Base-by-base conservation (phyloP, 2,888 invertebrate species). In the Gerris lacustris region DNA sequence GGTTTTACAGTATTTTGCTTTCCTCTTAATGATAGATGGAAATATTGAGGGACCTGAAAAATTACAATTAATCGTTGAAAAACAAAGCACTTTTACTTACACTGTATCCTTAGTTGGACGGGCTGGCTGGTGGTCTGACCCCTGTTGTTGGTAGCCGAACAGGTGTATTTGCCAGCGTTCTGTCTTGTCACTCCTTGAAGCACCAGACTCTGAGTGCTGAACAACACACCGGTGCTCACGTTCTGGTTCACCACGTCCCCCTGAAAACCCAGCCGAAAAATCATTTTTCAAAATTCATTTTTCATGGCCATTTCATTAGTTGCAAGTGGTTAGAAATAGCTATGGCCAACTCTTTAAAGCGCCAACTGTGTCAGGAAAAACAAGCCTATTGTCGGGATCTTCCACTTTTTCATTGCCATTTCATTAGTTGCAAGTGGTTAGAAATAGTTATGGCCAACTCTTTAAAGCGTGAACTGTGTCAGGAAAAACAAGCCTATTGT, bases 191-290 rank as follows among this genome's bases (percentile, higher is more conserved):
- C 93, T 82, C 90, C 90, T 82, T 94, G 94, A 79, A 94, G 86
- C 74, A 94, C 94, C 76, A 94, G 84, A 80, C 93, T 93, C 82
- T 94, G 93, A 84, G 94, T 94, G 81, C 92, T 92, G 81, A 92
- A 88, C 79, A 94, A 91, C 77, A 94, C 90, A 73, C 92, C 87
- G 70, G 92, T 91, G 67, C 91, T 88, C 78, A 90, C 88, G 82
- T 94, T 94, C 83, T 94, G 93, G 76, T 88, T 89, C 77, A 94
- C 82, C 74, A 89, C 83, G 69, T 88, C 84, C 74, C 89, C 90
- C 93, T 93, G 84, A 47, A 45, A 71, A 71, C 11, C 69, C 18
- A 67, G 44, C 31, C 31, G 2, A 64, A 64, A 64, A 63, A 63
- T 63, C 6, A 31, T 6, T 63, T 5, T 5, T 63, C 63, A 18